Percentiles rank a stretch among this genome's conserved stretches.
Conservation (phyloP, 1,140 invertebrate genomes). For the Caerostris darwini region DNA sequence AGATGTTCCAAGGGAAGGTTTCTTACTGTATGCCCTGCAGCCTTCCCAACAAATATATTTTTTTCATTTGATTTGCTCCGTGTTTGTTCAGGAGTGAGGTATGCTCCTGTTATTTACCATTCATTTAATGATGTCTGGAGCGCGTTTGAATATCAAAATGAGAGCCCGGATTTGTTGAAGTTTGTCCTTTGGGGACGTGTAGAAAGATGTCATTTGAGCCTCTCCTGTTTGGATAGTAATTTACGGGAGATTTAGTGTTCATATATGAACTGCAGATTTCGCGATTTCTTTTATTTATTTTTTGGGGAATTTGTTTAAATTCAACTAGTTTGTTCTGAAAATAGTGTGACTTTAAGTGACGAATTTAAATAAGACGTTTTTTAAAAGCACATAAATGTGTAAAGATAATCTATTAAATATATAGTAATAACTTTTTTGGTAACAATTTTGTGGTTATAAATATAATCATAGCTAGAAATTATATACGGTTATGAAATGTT, state of each 20-base stretch:
- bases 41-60: background rate
- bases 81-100: background rate
- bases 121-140: background rate
- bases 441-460: too few relatives aligned
- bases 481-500: too few relatives aligned
- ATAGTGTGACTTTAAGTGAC: too few relatives aligned
- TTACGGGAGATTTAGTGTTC: background rate
- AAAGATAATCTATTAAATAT: too few relatives aligned
- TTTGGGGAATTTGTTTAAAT: too few relatives aligned
- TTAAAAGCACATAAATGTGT: too few relatives aligned
- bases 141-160: background rate
- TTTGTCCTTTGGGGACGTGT: background rate
- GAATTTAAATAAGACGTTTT: too few relatives aligned
- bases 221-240: background rate
- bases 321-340: too few relatives aligned
- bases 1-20: background rate
- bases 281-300: background rate
- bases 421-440: too few relatives aligned
- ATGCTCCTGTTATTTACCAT: background rate
- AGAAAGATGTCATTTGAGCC: background rate
- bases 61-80: background rate
- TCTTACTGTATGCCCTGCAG: background rate
- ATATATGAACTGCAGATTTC: background rate
- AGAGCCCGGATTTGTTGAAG: background rate
- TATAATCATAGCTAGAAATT: too few relatives aligned